A percentile compares a stretch with the other conserved stretches of the same genome.
phyloP scores from a whole-genome alignment of 2,888 invertebrate species.

The Shargacucullia verbasci region DNA sequence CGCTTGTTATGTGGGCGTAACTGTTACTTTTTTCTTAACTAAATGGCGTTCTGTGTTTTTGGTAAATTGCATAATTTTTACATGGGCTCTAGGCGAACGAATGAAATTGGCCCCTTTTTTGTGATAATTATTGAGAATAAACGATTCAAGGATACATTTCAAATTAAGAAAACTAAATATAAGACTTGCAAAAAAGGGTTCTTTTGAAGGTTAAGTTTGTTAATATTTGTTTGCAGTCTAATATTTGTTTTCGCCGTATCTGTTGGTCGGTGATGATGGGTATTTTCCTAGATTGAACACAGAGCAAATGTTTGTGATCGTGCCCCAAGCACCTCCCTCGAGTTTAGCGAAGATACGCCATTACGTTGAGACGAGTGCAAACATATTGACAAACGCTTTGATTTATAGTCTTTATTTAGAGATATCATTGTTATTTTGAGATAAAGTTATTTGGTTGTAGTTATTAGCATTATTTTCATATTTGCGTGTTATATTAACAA shows the following conservation, averaged over 20 bases:
- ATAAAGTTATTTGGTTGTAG: conserved; percentile 4
- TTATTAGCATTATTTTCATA: conserved; percentile 23
- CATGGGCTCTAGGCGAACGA: conserved; percentile 37
- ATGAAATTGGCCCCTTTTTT: conserved; percentile 28
- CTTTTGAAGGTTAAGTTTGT: neutral
- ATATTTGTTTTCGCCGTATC: conserved; percentile 47
- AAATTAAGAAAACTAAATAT: no score
- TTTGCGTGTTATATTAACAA: conserved; percentile 4
- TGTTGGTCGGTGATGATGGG: conserved; percentile 31
- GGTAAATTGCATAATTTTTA: conserved; percentile 63
- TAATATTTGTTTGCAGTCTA: neutral
- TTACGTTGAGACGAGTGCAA: conserved; percentile 47
- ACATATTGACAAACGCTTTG: conserved; percentile 38
- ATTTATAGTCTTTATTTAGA: conserved; percentile 29
- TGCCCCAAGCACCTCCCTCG: conserved; percentile 61
- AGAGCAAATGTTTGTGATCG: conserved; percentile 70
- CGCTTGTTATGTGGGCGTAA: conserved; percentile 74
- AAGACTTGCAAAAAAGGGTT: conserved; percentile 20
- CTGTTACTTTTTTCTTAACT: conserved; percentile 59
- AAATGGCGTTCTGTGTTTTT: conserved; percentile 68
- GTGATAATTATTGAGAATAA: conserved; percentile 8
- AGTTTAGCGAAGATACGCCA: conserved; percentile 64
- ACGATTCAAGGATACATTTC: conserved; percentile 1
- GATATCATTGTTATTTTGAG: conserved; percentile 20
- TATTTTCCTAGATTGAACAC: conserved; percentile 56